These are phyloP conservation scores for Turnix velox DNA, from an alignment of 2,113 vertebrate species.

Conservation along the genomic window DNA sequence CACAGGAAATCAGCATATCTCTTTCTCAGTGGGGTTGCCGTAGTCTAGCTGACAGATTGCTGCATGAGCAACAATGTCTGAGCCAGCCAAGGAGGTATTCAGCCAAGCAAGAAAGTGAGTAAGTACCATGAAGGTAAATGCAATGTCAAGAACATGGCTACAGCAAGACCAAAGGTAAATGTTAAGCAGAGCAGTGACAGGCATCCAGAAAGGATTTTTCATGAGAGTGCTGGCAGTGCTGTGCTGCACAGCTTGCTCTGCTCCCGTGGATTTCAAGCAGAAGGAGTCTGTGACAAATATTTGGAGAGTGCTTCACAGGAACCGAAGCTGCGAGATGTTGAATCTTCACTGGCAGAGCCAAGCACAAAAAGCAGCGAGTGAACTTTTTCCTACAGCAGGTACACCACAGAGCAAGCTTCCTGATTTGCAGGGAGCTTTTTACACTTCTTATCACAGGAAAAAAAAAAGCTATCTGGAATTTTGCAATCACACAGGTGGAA, in stretches of 20 bases:
- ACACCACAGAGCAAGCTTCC: neutral
- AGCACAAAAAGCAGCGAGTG: neutral
- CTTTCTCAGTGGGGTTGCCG: neutral
- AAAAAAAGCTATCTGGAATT: slow-evolving; percentile 1
- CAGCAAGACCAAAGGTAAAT: neutral
- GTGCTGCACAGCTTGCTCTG: slow-evolving; percentile 43
- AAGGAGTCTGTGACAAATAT: slow-evolving; percentile 51
- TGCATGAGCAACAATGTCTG: neutral
- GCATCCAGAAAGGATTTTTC: slow-evolving; percentile 40
- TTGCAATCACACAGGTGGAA: neutral
- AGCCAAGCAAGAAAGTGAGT: slow-evolving; percentile 8
- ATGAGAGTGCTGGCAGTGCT: slow-evolving; percentile 13
- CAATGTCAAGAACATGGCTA: slow-evolving; percentile 26
- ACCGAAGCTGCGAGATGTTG: slow-evolving; percentile 48
- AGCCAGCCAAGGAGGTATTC: neutral
- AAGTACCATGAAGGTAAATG: neutral
- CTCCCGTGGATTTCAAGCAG: neutral
- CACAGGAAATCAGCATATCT: slow-evolving; percentile 23
- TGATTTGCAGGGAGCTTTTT: neutral
- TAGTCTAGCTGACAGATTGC: neutral
- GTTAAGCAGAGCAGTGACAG: slow-evolving; percentile 8
- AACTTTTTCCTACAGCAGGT: slow-evolving; percentile 18
- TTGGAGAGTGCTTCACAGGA: slow-evolving; percentile 22
- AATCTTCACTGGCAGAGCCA: slow-evolving; percentile 24
- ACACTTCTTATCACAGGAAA: neutral